Evolutionary conservation across 1,140 invertebrate species (phyloP).

Genomic region (Magallana ariakensis): DNA sequence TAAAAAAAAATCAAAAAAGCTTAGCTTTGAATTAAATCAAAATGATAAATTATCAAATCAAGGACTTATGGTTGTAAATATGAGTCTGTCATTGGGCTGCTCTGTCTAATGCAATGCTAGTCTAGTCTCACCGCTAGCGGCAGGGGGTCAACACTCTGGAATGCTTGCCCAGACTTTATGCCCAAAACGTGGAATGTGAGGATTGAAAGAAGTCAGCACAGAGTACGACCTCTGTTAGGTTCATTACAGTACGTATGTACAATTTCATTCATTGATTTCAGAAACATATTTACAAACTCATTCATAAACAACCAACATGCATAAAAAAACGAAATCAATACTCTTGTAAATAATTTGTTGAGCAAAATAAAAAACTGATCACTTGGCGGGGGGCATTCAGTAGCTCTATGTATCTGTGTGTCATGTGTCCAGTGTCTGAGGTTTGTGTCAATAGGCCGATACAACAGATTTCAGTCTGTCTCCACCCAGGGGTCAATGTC

Average conservation of each 20-base stretch:
- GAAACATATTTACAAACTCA: conserved; percentile 19
- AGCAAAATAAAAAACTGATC: neutral
- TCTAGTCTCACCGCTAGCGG: neutral
- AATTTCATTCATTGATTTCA: neutral
- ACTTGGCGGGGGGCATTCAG: neutral
- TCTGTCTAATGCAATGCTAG: too few relatives aligned
- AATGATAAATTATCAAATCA: too few relatives aligned
- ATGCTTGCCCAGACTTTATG: conserved; percentile 24
- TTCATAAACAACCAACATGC: neutral
- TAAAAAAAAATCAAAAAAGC: too few relatives aligned
- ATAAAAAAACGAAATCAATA: neutral
- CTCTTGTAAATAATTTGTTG: neutral
- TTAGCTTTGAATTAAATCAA: too few relatives aligned
- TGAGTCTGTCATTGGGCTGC: too few relatives aligned
- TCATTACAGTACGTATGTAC: too few relatives aligned
- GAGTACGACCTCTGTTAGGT: neutral
- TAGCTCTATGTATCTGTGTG: neutral
- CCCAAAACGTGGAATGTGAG: conserved; percentile 4
- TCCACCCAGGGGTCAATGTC: too few relatives aligned
- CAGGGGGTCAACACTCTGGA: neutral
- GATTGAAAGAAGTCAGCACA: neutral
- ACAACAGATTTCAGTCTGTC: too few relatives aligned
- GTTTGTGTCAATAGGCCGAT: conserved; percentile 3
- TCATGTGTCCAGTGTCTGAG: neutral
- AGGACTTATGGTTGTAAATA: too few relatives aligned